Percentiles rank a stretch among this genome's conserved stretches.
These are phyloP conservation scores for Xiphophorus hellerii DNA, from an alignment of 2,113 vertebrate genomes.

Conservation along the genomic window DNA sequence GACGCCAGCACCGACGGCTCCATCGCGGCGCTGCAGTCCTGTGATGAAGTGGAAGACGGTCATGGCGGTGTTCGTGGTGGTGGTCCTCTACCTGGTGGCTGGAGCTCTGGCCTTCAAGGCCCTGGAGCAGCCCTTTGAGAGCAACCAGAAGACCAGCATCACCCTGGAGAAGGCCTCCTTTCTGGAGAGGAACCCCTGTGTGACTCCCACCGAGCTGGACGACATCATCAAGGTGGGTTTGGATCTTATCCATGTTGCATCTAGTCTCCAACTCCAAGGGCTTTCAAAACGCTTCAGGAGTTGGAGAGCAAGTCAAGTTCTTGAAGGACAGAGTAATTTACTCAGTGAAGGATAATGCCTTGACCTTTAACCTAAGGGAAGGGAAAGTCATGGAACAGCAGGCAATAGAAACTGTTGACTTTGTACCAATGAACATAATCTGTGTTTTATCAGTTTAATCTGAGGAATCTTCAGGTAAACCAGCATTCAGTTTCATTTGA, in stretches of 20 bases:
- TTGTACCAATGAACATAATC: too few species aligned
- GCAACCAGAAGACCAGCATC: conserved; percentile 89
- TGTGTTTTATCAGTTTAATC: too few species aligned
- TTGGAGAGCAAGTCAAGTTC: not conserved
- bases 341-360: too few species aligned
- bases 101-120: conserved; percentile 91
- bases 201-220: conserved; percentile 89
- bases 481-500: too few species aligned
- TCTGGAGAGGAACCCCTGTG: conserved; percentile 87
- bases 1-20: conserved; percentile 81
- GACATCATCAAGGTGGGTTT: conserved; percentile 87
- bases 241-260: too few species aligned
- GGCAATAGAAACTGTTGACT: too few species aligned
- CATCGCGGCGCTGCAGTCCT: conserved; percentile 83
- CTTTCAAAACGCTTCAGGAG: not conserved
- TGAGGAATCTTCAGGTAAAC: too few species aligned
- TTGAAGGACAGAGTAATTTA: too few species aligned
- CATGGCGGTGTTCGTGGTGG: conserved; percentile 92
- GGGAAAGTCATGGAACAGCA: too few species aligned
- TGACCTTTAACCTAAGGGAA: too few species aligned
- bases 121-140: conserved; percentile 93
- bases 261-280: too few species aligned
- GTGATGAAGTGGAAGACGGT: conserved; percentile 99
- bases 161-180: conserved; percentile 90
- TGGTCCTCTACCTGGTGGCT: conserved; percentile 90